A percentile compares a stretch with the other conserved stretches of the same genome.
Evolutionary conservation across 92 coral and sea anemone species (phyloP).

Genomic region (Porites cylindrica): DNA sequence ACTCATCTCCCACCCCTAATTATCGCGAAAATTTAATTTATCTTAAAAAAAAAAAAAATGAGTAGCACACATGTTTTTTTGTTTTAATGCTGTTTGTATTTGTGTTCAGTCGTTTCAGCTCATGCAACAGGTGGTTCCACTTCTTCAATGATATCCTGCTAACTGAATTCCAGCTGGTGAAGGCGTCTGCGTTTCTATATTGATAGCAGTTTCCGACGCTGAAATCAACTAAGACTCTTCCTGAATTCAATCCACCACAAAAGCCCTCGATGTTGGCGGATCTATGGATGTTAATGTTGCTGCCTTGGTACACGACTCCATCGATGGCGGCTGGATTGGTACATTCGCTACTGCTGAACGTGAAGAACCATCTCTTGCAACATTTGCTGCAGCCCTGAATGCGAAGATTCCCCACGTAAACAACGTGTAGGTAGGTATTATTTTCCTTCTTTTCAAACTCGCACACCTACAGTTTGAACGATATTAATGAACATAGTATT

Average conservation of each 20-base stretch:
- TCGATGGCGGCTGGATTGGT: slow-evolving; percentile 14
- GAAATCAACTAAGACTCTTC: slow-evolving; percentile 10
- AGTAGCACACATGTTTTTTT: too few species aligned
- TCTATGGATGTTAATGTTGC: slow-evolving; percentile 20
- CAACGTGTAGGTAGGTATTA: slow-evolving; percentile 7
- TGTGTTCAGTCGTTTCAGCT: background rate
- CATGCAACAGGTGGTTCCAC: background rate
- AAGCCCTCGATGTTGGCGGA: slow-evolving; percentile 17
- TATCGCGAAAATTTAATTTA: too few species aligned
- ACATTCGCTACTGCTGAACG: slow-evolving; percentile 27
- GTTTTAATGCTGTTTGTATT: background rate
- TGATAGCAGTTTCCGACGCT: slow-evolving; percentile 27
- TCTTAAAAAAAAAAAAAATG: too few species aligned
- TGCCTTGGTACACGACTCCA: slow-evolving; percentile 9
- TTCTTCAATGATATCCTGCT: slow-evolving; percentile 40
- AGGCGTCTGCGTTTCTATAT: slow-evolving; percentile 9
- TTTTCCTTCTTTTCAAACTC: background rate
- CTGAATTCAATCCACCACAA: background rate
- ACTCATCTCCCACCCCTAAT: too few species aligned
- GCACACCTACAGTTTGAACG: background rate
- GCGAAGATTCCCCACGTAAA: slow-evolving; percentile 18
- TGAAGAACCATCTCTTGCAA: slow-evolving; percentile 34
- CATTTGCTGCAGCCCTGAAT: slow-evolving; percentile 17
- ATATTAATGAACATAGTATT: background rate
- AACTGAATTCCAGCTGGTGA: slow-evolving; percentile 12